phyloP scores from a whole-genome alignment of 2,113 vertebrate genomes.

The Accipiter virgatus region DNA sequence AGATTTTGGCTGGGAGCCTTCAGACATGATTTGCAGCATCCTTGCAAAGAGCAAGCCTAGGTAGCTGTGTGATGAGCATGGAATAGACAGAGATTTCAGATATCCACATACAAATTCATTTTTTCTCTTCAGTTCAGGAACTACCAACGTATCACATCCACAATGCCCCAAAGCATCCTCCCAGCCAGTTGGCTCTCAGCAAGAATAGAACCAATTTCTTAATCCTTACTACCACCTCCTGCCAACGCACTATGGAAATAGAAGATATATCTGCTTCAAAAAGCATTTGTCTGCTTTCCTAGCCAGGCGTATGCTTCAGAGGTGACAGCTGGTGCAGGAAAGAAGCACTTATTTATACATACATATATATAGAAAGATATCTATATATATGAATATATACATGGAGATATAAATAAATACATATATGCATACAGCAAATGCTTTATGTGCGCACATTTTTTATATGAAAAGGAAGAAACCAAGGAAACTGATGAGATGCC shows the following conservation, averaged over 20 bases:
- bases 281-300: slow-evolving; percentile 35
- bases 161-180: slow-evolving; percentile 22
- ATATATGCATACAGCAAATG: neutral
- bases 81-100: slow-evolving; percentile 11
- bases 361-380: neutral
- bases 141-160: neutral
- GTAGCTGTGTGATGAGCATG: neutral
- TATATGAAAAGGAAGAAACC: neutral
- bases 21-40: neutral
- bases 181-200: slow-evolving; percentile 1
- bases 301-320: neutral
- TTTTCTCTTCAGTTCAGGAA: neutral
- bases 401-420: neutral
- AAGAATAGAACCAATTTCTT: slow-evolving; percentile 42
- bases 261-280: slow-evolving; percentile 17
- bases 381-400: neutral
- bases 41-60: neutral
- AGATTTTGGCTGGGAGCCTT: neutral
- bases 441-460: neutral
- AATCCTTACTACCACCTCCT: slow-evolving; percentile 37
- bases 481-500: neutral
- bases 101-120: neutral
- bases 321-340: slow-evolving; percentile 40
- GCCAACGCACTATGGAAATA: slow-evolving; percentile 14
- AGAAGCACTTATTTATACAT: neutral